Conservation (phyloP, 2,888 invertebrate species). For the Caenorhabditis macrosperma region DNA sequence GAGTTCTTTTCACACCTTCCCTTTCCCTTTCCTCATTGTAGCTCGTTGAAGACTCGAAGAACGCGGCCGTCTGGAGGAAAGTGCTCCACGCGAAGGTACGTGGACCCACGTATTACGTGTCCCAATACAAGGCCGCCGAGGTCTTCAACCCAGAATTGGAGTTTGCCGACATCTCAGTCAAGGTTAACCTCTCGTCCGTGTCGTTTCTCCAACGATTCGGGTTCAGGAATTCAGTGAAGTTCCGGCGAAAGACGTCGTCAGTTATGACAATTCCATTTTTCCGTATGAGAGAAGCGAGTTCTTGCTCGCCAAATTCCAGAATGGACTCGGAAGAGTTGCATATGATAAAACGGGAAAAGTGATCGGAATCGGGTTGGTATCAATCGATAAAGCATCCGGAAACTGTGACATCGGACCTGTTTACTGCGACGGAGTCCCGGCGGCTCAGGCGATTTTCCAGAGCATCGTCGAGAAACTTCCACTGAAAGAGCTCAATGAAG, state of each 20-base stretch:
- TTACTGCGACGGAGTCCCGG: slow-evolving; percentile 33
- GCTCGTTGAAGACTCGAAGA: slow-evolving; percentile 42
- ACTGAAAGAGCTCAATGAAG: slow-evolving; percentile 19
- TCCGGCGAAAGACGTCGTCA: slow-evolving; percentile 18
- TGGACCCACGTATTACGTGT: slow-evolving; percentile 40
- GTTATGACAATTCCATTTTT: slow-evolving; percentile 48
- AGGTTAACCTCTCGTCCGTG: slow-evolving; percentile 15
- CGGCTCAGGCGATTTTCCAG: slow-evolving; percentile 55
- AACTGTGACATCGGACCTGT: slow-evolving; percentile 44
- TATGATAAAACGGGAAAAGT: slow-evolving; percentile 50
- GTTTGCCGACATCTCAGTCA: slow-evolving; percentile 27
- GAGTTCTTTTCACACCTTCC: slow-evolving; percentile 11
- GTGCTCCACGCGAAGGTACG: slow-evolving; percentile 42
- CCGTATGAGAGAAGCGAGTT: slow-evolving; percentile 48
- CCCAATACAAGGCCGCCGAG: slow-evolving; percentile 30
- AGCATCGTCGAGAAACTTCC: slow-evolving; percentile 27
- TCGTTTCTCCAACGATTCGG: not conserved
- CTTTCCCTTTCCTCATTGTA: slow-evolving; percentile 24
- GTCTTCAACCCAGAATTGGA: slow-evolving; percentile 41
- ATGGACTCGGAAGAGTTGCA: slow-evolving; percentile 43
- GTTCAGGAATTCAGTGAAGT: slow-evolving; percentile 38
- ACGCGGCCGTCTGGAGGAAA: slow-evolving; percentile 40
- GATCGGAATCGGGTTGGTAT: slow-evolving; percentile 48
- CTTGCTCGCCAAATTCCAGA: slow-evolving; percentile 37
- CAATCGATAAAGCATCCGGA: slow-evolving; percentile 13